Conservation (phyloP, 2,797 vertebrate genomes). For the Melanotaenia pygmaea region DNA sequence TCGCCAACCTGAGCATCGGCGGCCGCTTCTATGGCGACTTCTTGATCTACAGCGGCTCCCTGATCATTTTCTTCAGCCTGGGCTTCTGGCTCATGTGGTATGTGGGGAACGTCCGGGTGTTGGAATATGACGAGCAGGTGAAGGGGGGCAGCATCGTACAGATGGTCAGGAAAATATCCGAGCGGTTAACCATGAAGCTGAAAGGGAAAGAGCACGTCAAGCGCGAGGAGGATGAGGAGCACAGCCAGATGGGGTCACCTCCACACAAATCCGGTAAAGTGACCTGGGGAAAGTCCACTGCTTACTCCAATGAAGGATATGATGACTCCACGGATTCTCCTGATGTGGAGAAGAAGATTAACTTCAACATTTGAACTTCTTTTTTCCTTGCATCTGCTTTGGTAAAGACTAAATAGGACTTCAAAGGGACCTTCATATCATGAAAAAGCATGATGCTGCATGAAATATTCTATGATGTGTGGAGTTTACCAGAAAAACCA, state of each 20-base stretch:
- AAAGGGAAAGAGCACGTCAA: conserved; percentile 2
- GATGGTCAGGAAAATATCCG: conserved; percentile 74
- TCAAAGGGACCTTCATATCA: too few species aligned
- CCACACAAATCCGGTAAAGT: conserved; percentile 53
- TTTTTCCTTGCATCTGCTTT: not conserved
- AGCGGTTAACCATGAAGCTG: conserved; percentile 62
- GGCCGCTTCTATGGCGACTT: conserved; percentile 83
- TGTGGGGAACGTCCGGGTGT: conserved; percentile 79
- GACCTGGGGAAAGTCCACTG: conserved; percentile 73
- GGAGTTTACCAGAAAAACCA: too few species aligned
- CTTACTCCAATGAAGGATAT: conserved; percentile 69
- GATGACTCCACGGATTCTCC: conserved; percentile 48
- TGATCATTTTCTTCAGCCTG: conserved; percentile 81
- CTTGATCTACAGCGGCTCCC: conserved; percentile 81
- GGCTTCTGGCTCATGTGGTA: conserved; percentile 84
- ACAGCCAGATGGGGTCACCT: not conserved
- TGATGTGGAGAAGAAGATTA: not conserved
- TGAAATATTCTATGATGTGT: too few species aligned
- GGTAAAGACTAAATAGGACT: too few species aligned
- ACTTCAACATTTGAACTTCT: not conserved
- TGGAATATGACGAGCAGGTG: conserved; percentile 17
- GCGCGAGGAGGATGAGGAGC: not conserved
- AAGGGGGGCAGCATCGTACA: conserved; percentile 50
- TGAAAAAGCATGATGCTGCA: not conserved
- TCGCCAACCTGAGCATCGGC: conserved; percentile 67